Evolutionary conservation across 2,888 invertebrate genomes (phyloP).

Genomic region (Tachina lurida): DNA sequence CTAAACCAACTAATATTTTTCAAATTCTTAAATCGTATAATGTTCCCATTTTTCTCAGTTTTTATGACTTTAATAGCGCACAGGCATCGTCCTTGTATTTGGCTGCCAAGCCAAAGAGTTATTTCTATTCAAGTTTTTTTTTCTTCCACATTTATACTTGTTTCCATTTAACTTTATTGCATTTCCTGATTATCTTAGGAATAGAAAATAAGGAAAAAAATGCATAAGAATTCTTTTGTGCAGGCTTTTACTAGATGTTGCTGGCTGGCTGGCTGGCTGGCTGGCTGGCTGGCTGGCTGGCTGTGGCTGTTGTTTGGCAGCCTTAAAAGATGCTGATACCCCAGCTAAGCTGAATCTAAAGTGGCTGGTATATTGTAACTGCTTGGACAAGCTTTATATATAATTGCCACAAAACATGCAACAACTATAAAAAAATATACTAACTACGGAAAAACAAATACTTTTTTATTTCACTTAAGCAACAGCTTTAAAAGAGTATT

Average conservation of each 20-base stretch:
- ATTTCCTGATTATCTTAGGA: conserved; percentile 63
- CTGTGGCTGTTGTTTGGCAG: conserved; percentile 20
- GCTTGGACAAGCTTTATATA: conserved; percentile 68
- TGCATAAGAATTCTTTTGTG: conserved; percentile 17
- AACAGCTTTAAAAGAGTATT: conserved; percentile 25
- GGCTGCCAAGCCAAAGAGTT: neutral
- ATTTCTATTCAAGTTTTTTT: neutral
- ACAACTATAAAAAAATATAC: conserved; percentile 56
- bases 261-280: conserved; percentile 8
- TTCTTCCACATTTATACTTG: conserved; percentile 13
- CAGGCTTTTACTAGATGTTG: conserved; percentile 9
- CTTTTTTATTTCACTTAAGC: conserved; percentile 7
- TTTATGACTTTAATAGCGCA: conserved; percentile 29
- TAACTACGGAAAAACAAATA: conserved; percentile 1
- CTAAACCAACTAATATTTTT: conserved; percentile 42
- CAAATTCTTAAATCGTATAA: conserved; percentile 39
- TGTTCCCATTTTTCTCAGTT: conserved; percentile 47
- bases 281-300: no score
- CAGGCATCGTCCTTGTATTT: conserved; percentile 29
- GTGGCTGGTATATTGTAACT: conserved; percentile 46
- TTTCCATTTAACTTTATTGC: conserved; percentile 42
- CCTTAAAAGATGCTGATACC: conserved; percentile 45
- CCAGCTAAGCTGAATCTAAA: conserved; percentile 21
- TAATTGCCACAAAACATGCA: conserved; percentile 72
- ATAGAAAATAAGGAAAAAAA: neutral